Percentiles rank a stretch among this genome's conserved stretches.
These are phyloP conservation scores for Drosophila mimetica DNA, from an alignment of 2,888 invertebrate genomes.

Conservation along the genomic window DNA sequence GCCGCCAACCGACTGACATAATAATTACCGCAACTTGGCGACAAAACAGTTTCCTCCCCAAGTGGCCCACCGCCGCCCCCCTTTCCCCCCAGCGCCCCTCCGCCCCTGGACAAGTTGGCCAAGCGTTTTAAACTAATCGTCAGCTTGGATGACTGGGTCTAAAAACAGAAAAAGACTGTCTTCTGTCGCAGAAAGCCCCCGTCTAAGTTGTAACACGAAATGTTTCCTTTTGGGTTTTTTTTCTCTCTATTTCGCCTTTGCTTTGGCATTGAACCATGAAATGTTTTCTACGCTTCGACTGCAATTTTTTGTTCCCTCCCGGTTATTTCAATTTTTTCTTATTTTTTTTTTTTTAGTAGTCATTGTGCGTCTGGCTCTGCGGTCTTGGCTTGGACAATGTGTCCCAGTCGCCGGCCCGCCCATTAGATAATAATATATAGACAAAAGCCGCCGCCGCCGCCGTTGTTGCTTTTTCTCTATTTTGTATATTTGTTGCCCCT, in stretches of 20 bases:
- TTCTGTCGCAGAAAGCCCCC: constrained; percentile 15
- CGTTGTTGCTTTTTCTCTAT: constrained; percentile 15
- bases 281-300: constrained; percentile 51
- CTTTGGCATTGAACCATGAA: constrained; percentile 76
- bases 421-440: constrained; percentile 61
- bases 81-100: neutral
- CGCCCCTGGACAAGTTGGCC: constrained; percentile 13
- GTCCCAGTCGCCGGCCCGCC: constrained; percentile 36
- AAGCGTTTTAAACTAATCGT: constrained; percentile 40
- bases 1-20: constrained; percentile 62
- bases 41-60: constrained; percentile 41
- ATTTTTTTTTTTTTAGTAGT: constrained; percentile 13
- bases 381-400: constrained; percentile 45
- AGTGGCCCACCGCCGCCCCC: constrained; percentile 8
- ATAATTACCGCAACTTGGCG: constrained; percentile 69
- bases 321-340: constrained; percentile 9
- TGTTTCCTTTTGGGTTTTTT: constrained; percentile 19
- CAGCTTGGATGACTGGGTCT: constrained; percentile 36
- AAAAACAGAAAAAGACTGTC: constrained; percentile 8
- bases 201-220: constrained; percentile 28
- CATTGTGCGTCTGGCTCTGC: constrained; percentile 50
- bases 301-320: constrained; percentile 36
- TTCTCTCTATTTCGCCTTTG: constrained; percentile 6
- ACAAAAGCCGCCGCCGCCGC: constrained; percentile 37
- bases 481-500: no score